Percentiles rank a stretch among this genome's conserved stretches.
These are phyloP conservation scores for Chalcis sispes DNA, from an alignment of 2,888 invertebrate genomes.

Conservation along the genomic window DNA sequence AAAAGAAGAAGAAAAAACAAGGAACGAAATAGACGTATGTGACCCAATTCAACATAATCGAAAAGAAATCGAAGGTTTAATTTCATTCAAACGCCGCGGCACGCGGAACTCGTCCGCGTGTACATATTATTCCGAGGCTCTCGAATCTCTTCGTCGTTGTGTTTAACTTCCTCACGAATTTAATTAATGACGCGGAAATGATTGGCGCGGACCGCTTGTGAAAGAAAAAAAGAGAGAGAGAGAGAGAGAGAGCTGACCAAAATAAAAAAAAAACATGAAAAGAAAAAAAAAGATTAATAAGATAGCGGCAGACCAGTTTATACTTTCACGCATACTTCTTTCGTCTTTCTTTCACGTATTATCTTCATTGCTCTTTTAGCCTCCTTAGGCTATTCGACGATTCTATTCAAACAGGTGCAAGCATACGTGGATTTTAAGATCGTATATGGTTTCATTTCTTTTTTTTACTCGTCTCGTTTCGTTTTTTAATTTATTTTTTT, in stretches of 20 bases:
- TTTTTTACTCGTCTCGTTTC: background rate
- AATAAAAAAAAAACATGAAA: background rate
- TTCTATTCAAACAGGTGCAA: constrained; percentile 35
- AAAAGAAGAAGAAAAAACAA: background rate
- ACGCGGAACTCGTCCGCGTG: background rate
- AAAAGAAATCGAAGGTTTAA: constrained; percentile 16
- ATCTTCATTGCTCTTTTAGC: background rate
- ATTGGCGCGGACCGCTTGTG: constrained; percentile 36
- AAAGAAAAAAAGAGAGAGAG: constrained; percentile 7
- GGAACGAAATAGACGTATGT: constrained; percentile 6
- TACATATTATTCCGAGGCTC: constrained; percentile 13
- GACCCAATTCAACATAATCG: constrained; percentile 25
- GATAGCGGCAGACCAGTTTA: constrained; percentile 39
- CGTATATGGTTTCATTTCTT: background rate
- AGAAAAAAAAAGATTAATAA: constrained; percentile 21
- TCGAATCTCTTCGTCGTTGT: background rate
- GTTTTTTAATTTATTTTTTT: too few species aligned
- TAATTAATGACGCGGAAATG: constrained; percentile 52
- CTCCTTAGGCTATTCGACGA: background rate
- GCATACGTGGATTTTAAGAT: background rate
- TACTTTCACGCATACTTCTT: constrained; percentile 54
- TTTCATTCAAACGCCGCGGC: constrained; percentile 33
- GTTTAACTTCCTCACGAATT: constrained; percentile 43
- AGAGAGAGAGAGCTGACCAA: background rate
- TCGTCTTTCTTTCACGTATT: constrained; percentile 2